Evolutionary conservation across 2,797 vertebrate genomes (phyloP).

Genomic region (Lemur catta): DNA sequence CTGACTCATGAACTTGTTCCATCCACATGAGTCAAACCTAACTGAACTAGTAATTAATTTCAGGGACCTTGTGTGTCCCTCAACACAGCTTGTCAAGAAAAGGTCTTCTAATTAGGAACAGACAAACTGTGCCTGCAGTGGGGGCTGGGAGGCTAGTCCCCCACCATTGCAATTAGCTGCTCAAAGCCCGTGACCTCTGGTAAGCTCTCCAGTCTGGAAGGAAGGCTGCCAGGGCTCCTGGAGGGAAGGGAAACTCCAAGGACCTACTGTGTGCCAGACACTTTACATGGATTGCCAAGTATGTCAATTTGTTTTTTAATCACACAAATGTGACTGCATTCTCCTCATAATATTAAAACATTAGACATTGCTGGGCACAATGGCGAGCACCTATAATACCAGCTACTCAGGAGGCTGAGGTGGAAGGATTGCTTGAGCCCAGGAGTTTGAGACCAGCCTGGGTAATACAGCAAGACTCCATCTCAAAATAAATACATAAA

Average conservation of each 20-base stretch:
- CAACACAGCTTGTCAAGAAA: neutral
- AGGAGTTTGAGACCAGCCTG: neutral
- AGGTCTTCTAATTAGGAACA: constrained; percentile 1
- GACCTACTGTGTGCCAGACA: neutral
- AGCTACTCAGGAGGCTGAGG: neutral
- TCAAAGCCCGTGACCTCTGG: neutral
- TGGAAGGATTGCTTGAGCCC: neutral
- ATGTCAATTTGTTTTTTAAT: neutral
- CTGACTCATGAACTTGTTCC: constrained; percentile 31
- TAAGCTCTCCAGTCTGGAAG: neutral
- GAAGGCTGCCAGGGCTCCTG: neutral
- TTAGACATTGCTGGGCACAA: neutral
- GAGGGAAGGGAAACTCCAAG: neutral
- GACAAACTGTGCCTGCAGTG: neutral
- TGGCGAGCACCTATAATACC: neutral
- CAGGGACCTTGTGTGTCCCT: neutral
- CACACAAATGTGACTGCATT: neutral
- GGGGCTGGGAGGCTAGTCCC: no score
- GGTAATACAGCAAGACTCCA: neutral
- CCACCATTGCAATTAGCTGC: neutral
- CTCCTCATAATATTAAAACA: neutral
- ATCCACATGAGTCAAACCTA: constrained; percentile 47
- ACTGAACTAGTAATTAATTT: constrained; percentile 41
- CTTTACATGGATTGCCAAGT: neutral
- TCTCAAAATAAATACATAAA: neutral